phyloP scores from a whole-genome alignment of 2,113 vertebrate species.

The Girardinichthys multiradiatus region DNA sequence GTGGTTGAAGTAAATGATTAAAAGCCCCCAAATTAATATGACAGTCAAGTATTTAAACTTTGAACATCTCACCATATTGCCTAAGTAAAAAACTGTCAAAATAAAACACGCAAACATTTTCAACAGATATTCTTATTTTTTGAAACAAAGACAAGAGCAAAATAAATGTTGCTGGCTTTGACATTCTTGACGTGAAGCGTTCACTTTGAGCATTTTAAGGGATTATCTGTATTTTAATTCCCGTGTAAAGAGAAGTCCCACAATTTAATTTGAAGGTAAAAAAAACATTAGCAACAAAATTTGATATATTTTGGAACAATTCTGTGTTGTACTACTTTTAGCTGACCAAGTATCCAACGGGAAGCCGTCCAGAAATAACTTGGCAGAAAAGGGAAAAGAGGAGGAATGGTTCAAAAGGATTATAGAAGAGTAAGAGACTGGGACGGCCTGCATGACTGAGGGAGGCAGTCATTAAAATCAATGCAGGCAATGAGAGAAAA shows the following conservation, averaged over 20 bases:
- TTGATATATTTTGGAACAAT: background rate
- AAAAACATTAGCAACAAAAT: background rate
- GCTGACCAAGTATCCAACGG: background rate
- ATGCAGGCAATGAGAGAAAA: constrained; percentile 65
- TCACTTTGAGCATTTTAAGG: background rate
- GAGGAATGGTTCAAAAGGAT: constrained; percentile 11
- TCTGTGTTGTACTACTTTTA: background rate
- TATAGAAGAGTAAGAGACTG: constrained; percentile 3
- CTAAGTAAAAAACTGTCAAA: background rate
- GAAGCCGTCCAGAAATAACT: background rate
- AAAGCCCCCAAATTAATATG: background rate
- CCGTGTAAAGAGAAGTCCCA: background rate
- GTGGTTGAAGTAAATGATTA: background rate
- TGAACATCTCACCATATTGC: no score
- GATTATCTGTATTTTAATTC: constrained; percentile 6
- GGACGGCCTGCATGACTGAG: constrained; percentile 33
- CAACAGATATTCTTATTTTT: background rate
- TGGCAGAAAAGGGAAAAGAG: constrained; percentile 2
- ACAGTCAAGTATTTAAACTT: background rate
- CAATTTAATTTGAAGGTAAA: background rate
- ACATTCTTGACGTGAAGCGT: background rate
- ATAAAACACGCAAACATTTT: background rate
- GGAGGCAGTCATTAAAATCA: constrained; percentile 70
- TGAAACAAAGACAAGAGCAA: background rate
- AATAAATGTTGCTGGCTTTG: background rate